phyloP scores from a whole-genome alignment of 1,140 invertebrate species.

The Belonocnema kinseyi region DNA sequence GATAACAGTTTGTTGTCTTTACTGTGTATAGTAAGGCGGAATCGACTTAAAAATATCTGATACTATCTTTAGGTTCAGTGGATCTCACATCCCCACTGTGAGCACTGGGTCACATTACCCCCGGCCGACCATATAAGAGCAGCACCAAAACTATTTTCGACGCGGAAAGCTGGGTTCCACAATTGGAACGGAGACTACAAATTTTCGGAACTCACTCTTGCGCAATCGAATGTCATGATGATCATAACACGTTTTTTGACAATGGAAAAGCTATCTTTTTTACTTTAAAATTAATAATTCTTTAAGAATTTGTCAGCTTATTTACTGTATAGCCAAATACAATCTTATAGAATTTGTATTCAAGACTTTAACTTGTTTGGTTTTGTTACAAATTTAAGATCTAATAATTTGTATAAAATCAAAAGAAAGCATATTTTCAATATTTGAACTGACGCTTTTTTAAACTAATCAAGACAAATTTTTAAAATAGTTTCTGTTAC shows the following conservation, averaged over 20 bases:
- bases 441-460: no score
- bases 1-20: not conserved
- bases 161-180: conserved; percentile 55
- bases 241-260: conserved; percentile 3
- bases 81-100: conserved; percentile 53
- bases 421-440: no score
- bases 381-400: no score
- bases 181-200: conserved; percentile 43
- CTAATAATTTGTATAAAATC: no score
- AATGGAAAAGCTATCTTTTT: not conserved
- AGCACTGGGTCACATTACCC: conserved; percentile 69
- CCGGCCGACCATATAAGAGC: conserved; percentile 73
- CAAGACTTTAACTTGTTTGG: no score
- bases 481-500: no score
- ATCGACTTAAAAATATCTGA: conserved; percentile 68
- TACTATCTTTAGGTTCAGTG: conserved; percentile 64
- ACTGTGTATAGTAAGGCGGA: conserved; percentile 24
- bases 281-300: not conserved
- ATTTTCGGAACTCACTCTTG: conserved; percentile 44
- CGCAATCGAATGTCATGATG: conserved; percentile 44
- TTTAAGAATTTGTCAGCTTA: not conserved
- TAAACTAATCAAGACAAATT: no score
- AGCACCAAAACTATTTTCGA: conserved; percentile 71
- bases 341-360: no score
- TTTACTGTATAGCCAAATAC: not conserved